phyloP scores from a whole-genome alignment of 2,888 invertebrate species.

The Campoplex capitator region DNA sequence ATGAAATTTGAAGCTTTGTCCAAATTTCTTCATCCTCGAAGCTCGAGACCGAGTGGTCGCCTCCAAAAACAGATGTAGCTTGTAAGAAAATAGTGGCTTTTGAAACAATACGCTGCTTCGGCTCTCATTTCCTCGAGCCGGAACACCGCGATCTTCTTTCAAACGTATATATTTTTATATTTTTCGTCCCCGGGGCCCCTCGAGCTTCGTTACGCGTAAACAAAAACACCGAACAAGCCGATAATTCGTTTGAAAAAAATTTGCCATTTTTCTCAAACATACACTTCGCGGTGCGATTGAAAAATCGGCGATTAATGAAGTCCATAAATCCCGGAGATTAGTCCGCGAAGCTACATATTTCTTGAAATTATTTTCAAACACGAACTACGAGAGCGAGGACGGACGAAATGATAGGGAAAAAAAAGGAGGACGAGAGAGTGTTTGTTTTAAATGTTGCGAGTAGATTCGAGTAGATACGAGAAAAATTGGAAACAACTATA shows the following conservation, averaged over 20 bases:
- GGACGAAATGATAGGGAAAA: not conserved
- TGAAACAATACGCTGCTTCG: slow-evolving; percentile 71
- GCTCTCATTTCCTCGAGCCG: not conserved
- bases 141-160: slow-evolving; percentile 21
- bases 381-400: not conserved
- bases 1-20: slow-evolving; percentile 29
- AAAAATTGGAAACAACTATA: slow-evolving; percentile 1
- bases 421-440: not conserved
- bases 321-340: not conserved
- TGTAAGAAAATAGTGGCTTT: slow-evolving; percentile 64
- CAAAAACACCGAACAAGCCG: not conserved
- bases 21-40: slow-evolving; percentile 31
- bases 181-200: slow-evolving; percentile 36
- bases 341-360: not conserved
- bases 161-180: not conserved
- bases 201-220: slow-evolving; percentile 63
- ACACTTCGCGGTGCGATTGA: not conserved
- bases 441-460: slow-evolving; percentile 50
- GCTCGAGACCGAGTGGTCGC: slow-evolving; percentile 8
- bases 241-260: not conserved
- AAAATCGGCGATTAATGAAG: not conserved
- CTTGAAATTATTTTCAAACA: not conserved
- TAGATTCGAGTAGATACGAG: slow-evolving; percentile 24
- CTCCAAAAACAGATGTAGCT: slow-evolving; percentile 71
- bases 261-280: not conserved